A percentile compares a stretch with the other conserved stretches of the same genome.
Evolutionary conservation across 2,888 invertebrate genomes (phyloP).

Genomic region (Fabriciana adippe): DNA sequence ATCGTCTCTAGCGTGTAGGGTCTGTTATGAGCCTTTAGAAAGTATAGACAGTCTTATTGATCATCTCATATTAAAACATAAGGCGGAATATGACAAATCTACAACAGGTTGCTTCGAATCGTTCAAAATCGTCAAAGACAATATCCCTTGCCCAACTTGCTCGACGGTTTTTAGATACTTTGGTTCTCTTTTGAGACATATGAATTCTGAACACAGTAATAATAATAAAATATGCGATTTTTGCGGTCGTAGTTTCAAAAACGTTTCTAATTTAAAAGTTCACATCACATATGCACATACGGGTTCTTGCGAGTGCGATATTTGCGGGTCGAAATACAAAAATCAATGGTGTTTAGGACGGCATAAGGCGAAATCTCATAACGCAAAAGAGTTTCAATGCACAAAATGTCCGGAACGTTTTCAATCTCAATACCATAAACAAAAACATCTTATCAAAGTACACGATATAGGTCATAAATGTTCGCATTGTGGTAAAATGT

Average conservation of each 20-base stretch:
- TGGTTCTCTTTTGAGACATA: slow-evolving; percentile 62
- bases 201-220: slow-evolving; percentile 68
- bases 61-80: slow-evolving; percentile 62
- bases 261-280: slow-evolving; percentile 61
- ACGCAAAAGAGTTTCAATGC: slow-evolving; percentile 71
- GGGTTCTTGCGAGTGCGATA: slow-evolving; percentile 61
- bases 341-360: slow-evolving; percentile 67
- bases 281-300: slow-evolving; percentile 67
- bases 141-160: slow-evolving; percentile 67
- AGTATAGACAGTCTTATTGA: slow-evolving; percentile 61
- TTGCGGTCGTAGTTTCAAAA: slow-evolving; percentile 68
- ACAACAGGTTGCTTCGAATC: slow-evolving; percentile 64
- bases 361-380: slow-evolving; percentile 67
- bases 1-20: slow-evolving; percentile 59
- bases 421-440: slow-evolving; percentile 77
- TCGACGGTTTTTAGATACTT: slow-evolving; percentile 65
- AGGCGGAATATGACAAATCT: slow-evolving; percentile 64
- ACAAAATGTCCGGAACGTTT: slow-evolving; percentile 71
- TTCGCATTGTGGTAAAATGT: slow-evolving; percentile 67
- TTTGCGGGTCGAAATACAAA: slow-evolving; percentile 65
- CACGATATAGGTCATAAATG: slow-evolving; percentile 74
- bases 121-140: slow-evolving; percentile 65
- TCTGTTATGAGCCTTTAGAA: slow-evolving; percentile 53
- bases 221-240: slow-evolving; percentile 72
- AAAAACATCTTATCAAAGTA: slow-evolving; percentile 77